Evolutionary conservation across 2,797 vertebrate genomes (phyloP), one percentile per base, ranked within the genome.

Genomic region (Lepilemur septentrionalis): DNA sequence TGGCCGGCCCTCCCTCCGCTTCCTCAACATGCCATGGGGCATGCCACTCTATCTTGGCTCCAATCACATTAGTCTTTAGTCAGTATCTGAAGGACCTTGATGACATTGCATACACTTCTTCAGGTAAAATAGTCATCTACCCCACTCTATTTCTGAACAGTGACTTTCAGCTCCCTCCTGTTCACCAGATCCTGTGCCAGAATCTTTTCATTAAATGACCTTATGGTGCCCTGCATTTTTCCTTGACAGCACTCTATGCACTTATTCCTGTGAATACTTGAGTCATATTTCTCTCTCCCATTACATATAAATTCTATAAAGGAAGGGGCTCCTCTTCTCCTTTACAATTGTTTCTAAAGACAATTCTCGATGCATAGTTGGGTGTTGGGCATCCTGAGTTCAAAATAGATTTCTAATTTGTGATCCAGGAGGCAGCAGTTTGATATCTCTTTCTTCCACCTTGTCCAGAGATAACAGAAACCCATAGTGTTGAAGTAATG

Each of bases 281-380:
- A 10, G 20, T 75, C 13, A 22, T n/a, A 75, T 81, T 61, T 87
- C 10, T 92, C 7, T 65, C 28, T 88, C 15, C 2, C 13, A n/a
- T 30, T 61, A 8, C 48, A 4, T 43, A 72, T 84, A 43, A 59
- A 14, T 69, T 55, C 7, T 50, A 30, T 23, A 46, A 90, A 23
- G 10, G 25, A 32, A 80, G 7, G 0, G 10, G 7, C 1, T 5
- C 1, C 0, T 5, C n/a, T 48, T 43, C 11, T 38, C 11, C 61
- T 78, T 78, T n/a, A n/a, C n/a, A n/a, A n/a, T n/a, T n/a, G 23
- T 72, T 52, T 28, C 61, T 81, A 32, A 90, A 93, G 81, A 7
- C 5, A 88, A 13, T 18, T 14, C 7, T 67, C 23, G 3, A 63
- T 57, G 1, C 14, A 57, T 22, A 15, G 38, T n/a, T 23, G 61